Base-by-base conservation (phyloP, 2,888 invertebrate species). In the Acanthacorydalis orientalis region DNA sequence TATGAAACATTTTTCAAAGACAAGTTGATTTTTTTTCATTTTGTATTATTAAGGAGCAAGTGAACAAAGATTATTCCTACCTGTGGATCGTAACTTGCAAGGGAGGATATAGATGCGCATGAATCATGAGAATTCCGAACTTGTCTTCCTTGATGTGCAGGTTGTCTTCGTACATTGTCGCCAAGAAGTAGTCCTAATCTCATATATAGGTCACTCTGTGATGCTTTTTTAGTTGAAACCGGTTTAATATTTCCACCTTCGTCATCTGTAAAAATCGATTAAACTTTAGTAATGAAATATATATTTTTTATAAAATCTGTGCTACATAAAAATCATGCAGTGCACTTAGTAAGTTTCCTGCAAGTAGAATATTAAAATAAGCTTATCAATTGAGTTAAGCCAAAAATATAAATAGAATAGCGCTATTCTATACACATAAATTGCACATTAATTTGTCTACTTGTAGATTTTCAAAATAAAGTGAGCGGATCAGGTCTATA, bases 191-290 rank as follows among this genome's bases (percentile, higher is more conserved):
- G 68, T 0, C 88, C 88, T 37, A 89, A 69, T 15, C 88, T 72
- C 77, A 83, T 83, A 67, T 88, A 86, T 54, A 89, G 72, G 61
- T 88, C 87, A 59, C 80, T 83, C 63, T 86, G 78, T 33, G 78
- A 75, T 7, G 72, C 71, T 57, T 75, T 75, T 63, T 68, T 68
- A 15, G 62, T 59, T 7, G 63, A 58, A 31, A 67, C 56, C 2
- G 78, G 78, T 60, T 80, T 81, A 54, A 80, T 75, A 56, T 75
- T 75, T 49, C 77, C 78, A 23, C 77, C 77, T 69, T 83, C 83
- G 57, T 83, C 83, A 64, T 83, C 83, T 83, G 62, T 15, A 61
- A 55, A 41, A 23, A 23, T 6, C 3, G 23, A 23, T 23, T 23
- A 6, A 6, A 23, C 2, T 23, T 23, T 23, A 23, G 23, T n/a